Evolutionary conservation across 2,888 invertebrate genomes (phyloP).

Genomic region (Tipula lateralis): DNA sequence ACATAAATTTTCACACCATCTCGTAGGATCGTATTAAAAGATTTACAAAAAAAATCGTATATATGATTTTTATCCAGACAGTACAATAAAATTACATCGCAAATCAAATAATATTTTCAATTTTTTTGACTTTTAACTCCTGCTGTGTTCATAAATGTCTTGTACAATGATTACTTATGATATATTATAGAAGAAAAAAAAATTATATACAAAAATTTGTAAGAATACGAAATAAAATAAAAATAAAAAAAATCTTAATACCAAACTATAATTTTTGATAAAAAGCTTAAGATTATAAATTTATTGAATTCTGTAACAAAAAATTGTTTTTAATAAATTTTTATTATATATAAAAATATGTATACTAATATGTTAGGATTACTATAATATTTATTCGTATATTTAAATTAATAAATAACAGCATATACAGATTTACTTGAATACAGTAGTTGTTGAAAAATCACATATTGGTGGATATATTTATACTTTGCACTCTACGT

Average conservation of each 20-base stretch:
- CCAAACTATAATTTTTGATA: constrained; percentile 9
- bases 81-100: constrained; percentile 24
- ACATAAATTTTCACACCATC: constrained; percentile 19
- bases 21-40: background rate
- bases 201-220: background rate
- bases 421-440: background rate
- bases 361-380: background rate
- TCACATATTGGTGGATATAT: background rate
- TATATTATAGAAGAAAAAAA: background rate
- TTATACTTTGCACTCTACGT: background rate
- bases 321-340: background rate
- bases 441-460: background rate
- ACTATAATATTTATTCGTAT: background rate
- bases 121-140: background rate
- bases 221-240: background rate
- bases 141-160: background rate
- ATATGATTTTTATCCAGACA: constrained; percentile 19
- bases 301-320: background rate
- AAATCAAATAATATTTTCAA: constrained; percentile 24
- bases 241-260: background rate
- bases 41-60: background rate
- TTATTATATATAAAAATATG: background rate
- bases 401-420: background rate
- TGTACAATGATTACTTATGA: background rate
- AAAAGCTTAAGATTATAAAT: background rate